Base-by-base conservation (phyloP, 2,113 vertebrate genomes). In the Malurus melanocephalus region DNA sequence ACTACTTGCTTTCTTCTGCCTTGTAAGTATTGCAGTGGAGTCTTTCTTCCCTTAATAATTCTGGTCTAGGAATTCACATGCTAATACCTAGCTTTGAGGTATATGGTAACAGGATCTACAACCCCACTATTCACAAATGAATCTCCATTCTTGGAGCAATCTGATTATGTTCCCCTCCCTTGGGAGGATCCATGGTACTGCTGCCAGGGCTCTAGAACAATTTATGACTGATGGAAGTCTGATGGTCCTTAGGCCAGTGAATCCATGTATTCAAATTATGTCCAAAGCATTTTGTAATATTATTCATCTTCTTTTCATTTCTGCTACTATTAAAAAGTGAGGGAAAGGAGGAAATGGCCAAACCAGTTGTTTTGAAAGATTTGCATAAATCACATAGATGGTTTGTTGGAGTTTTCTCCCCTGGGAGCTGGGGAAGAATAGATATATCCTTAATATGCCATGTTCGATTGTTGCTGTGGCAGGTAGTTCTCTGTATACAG, bases 71-170 rank as follows among this genome's bases (percentile, higher is more conserved):
- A 78, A 78, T 88, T 90, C 53, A 78, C 49, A 57, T 88, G 78
- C 73, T 75, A 81, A 87, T 90, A 40, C 38, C 26, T 72, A 17
- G 26, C 59, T 90, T 57, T 88, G 84, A 76, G 74, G 42, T 72
- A 40, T 81, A 51, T 24, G 43, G 53, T 59, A 81, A 77, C 66
- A 84, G 83, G 40, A 49, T 72, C 53, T 72, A 32, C 56, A 61
- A 46, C 72, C 55, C 24, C 1, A 2, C 46, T 65, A 35, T 81
- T 92, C 74, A 68, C 38, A 85, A 73, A 66, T 43, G 42, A 53
- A 16, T 65, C 33, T 75, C 22, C 19, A 4, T 74, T 84, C 88
- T 67, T 72, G 33, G 79, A 88, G 42, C 46, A 75, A 20, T 45
- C 66, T 60, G 49, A 38, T 90, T 52, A 33, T 17, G 16, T 84